These are phyloP conservation scores for Eptatretus burgeri DNA, from an alignment of 2,113 vertebrate genomes.

Conservation along the genomic window DNA sequence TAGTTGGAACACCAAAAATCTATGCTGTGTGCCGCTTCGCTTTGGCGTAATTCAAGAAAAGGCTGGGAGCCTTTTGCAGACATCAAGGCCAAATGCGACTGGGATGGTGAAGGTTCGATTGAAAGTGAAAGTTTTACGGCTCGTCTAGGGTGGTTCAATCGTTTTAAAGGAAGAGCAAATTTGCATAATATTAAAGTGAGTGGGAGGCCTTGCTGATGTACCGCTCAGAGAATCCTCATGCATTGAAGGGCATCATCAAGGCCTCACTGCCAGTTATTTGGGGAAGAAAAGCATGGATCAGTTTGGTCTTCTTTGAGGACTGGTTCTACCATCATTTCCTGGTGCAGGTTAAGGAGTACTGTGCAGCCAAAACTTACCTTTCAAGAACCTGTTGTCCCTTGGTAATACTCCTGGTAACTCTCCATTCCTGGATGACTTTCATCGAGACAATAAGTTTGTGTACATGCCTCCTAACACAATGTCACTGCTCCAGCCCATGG, in stretches of 20 bases:
- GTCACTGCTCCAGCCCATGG: background rate
- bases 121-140: constrained; percentile 1
- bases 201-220: background rate
- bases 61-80: too few relatives aligned
- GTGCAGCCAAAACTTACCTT: background rate
- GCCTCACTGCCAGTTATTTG: background rate
- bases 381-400: constrained; percentile 1
- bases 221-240: background rate
- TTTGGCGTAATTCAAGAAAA: background rate
- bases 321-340: background rate
- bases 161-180: background rate
- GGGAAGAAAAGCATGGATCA: background rate
- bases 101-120: background rate
- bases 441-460: background rate
- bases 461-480: background rate
- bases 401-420: background rate
- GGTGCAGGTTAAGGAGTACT: background rate
- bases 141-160: background rate
- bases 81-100: background rate
- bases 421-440: background rate
- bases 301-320: background rate
- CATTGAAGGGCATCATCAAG: background rate
- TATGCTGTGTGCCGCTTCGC: background rate
- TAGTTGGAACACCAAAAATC: background rate
- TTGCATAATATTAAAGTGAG: constrained; percentile 1